Evolutionary conservation across 2,888 invertebrate species (phyloP), one percentile per base, ranked within the genome.

Genomic region (Hirudinaria manillensis): DNA sequence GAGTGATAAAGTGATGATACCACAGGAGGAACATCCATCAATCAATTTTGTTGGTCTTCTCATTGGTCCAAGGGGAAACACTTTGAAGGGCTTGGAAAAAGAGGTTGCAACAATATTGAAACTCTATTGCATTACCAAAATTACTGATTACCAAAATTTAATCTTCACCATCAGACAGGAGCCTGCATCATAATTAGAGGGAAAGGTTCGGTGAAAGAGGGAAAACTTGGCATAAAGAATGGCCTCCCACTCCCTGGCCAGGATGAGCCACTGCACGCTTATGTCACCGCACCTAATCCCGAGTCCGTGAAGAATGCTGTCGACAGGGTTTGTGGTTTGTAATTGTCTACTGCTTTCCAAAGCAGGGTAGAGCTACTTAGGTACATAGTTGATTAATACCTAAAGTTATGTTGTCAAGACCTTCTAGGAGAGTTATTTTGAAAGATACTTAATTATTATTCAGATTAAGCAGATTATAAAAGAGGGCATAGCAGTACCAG

Each of bases 181-280:
- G 85, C 85, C 0, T 97, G 97, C 87, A 98, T 98, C 77, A 98
- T 98, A 80, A 98, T 98, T 82, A 90, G 99, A 79, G 99, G 99
- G 76, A 99, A 99, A 87, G 99, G 99, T 7, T 98, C 97, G 6
- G 96, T 99, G 66, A 99, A 99, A 87, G 99, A 99, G 86, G 99
- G 97, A 76, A 98, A 98, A 88, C 93, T 88, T 80, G 95, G 95
- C 0, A 89, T 96, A 80, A 96, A 96, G 87, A 96, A 97, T 88
- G 97, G 97, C 0, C 95, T 94, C 86, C 98, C 99, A 24, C 88
- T 99, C 84, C 99, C 99, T 0, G 99, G 99, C 6, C 99, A 99
- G 88, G 98, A 99, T 88, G 99, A 99, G 88, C 98, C 98, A 1
- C 88, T 99, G 77, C 99, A 99, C 88, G 99, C 99, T 1, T 99